Percentiles rank a stretch among this genome's conserved stretches.
phyloP scores from a whole-genome alignment of 2,797 vertebrate species.

The Microtus californicus region DNA sequence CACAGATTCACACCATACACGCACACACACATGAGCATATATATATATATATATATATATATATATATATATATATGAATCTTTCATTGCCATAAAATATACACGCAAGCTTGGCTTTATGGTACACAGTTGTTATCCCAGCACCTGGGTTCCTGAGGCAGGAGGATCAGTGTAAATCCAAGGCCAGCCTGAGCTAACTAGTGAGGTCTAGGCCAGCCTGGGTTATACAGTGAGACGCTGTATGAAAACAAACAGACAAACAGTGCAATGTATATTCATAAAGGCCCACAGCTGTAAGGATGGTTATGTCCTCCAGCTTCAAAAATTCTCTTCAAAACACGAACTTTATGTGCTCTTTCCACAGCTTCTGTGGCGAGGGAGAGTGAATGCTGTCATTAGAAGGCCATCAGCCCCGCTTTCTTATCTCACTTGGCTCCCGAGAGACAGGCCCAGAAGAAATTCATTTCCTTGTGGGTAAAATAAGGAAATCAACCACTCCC shows the following conservation, averaged over 20 bases:
- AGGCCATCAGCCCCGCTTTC: neutral
- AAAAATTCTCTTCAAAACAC: neutral
- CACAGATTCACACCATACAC: neutral
- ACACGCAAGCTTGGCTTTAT: neutral
- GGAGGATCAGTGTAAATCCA: neutral
- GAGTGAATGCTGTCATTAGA: neutral
- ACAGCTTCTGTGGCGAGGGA: neutral
- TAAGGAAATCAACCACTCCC: conserved; percentile 35
- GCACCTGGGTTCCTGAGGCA: neutral
- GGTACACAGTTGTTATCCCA: neutral
- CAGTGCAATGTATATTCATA: neutral
- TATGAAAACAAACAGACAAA: neutral
- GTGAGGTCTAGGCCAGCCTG: neutral
- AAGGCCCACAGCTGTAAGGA: neutral
- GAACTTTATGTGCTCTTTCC: neutral
- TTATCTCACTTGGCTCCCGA: conserved; percentile 49
- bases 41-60: neutral
- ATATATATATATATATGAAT: neutral
- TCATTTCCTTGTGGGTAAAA: conserved; percentile 55
- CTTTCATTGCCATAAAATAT: neutral
- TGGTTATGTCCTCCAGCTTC: neutral
- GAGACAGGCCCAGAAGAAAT: neutral
- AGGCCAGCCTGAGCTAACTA: neutral
- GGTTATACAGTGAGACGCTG: neutral
- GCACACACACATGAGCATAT: neutral